Evolutionary conservation across 2,888 invertebrate genomes (phyloP).

Genomic region (Rotaria socialis): DNA sequence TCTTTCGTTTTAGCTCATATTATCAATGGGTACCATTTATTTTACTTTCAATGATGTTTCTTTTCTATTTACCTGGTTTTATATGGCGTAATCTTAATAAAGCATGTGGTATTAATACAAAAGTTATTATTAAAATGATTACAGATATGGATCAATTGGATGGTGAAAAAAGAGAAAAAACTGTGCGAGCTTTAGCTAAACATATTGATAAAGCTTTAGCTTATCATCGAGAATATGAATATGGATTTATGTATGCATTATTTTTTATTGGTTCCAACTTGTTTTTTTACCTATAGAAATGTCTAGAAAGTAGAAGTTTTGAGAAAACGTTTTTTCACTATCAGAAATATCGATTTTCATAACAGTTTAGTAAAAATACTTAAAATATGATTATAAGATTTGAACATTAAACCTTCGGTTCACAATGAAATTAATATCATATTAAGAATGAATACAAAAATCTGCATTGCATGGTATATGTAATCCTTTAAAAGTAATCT

Average conservation of each 20-base stretch:
- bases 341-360: too few species aligned
- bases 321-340: too few species aligned
- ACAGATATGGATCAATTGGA: constrained; percentile 37
- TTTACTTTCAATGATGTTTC: constrained; percentile 38
- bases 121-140: constrained; percentile 43
- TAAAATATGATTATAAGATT: too few species aligned
- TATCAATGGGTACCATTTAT: constrained; percentile 47
- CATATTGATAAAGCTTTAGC: constrained; percentile 43
- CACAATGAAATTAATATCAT: too few species aligned
- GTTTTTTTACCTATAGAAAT: too few species aligned
- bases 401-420: too few species aligned
- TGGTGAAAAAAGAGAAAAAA: constrained; percentile 40
- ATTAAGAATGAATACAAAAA: too few species aligned
- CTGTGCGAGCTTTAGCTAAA: constrained; percentile 37
- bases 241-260: neutral
- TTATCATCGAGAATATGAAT: constrained; percentile 41
- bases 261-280: too few species aligned
- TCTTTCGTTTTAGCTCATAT: neutral
- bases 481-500: too few species aligned
- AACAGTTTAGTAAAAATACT: too few species aligned
- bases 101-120: constrained; percentile 41
- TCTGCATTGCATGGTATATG: too few species aligned
- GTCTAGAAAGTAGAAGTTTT: too few species aligned
- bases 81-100: constrained; percentile 44
- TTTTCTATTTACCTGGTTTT: constrained; percentile 42